Conservation (phyloP, 2,888 invertebrate genomes). For the Chironomus riparius region DNA sequence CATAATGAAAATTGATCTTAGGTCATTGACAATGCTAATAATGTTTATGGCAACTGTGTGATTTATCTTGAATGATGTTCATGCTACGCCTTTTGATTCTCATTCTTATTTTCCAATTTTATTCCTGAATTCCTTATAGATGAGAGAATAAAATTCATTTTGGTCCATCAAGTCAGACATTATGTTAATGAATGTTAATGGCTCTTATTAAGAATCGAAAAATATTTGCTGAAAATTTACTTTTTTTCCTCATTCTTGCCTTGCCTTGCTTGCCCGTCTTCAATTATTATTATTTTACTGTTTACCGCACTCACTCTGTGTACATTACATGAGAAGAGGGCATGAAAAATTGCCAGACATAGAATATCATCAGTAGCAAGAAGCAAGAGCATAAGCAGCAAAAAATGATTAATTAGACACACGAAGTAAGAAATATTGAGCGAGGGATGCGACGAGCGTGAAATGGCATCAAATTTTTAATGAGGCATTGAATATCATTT, state of each 20-base stretch:
- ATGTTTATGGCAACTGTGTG: neutral
- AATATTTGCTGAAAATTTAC: neutral
- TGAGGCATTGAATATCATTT: slow-evolving; percentile 12
- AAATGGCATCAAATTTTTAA: slow-evolving; percentile 6
- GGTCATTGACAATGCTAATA: neutral
- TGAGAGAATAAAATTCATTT: neutral
- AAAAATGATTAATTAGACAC: slow-evolving; percentile 22
- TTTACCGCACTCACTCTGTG: neutral
- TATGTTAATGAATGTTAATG: slow-evolving; percentile 2
- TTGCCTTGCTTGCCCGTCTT: neutral
- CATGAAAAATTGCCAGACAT: slow-evolving; percentile 12
- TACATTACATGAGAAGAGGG: neutral
- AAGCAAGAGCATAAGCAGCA: neutral
- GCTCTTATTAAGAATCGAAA: neutral
- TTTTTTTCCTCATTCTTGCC: no score
- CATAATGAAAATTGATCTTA: slow-evolving; percentile 3
- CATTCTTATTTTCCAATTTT: neutral
- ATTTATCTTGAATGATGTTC: neutral
- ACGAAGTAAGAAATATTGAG: neutral
- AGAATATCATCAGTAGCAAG: neutral
- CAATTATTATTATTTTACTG: neutral
- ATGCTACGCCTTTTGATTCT: neutral
- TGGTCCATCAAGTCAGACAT: neutral
- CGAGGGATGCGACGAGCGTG: neutral
- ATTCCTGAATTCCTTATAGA: no score